phyloP scores from a whole-genome alignment of 2,888 invertebrate genomes.

The Bibio marci region DNA sequence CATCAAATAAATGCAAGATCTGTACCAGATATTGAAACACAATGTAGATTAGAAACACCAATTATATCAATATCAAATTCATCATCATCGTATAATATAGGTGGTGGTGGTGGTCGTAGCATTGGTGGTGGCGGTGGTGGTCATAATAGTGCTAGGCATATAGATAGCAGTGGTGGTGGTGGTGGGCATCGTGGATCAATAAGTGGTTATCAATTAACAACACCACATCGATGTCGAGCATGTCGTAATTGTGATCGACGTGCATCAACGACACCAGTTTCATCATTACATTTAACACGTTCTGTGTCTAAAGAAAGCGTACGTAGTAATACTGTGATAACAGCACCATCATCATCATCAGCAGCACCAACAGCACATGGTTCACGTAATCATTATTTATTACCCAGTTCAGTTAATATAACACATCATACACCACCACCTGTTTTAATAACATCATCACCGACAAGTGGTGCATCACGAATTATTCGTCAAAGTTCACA shows the following conservation, averaged over 20 bases:
- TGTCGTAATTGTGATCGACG: constrained; percentile 57
- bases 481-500: constrained; percentile 54
- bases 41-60: constrained; percentile 36
- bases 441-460: constrained; percentile 51
- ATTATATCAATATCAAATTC: constrained; percentile 33
- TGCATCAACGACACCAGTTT: constrained; percentile 63
- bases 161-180: constrained; percentile 1
- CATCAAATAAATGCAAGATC: constrained; percentile 15
- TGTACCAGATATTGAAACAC: constrained; percentile 34
- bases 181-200: constrained; percentile 40
- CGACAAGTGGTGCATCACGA: constrained; percentile 40
- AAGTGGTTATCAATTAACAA: constrained; percentile 46
- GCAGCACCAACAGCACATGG: constrained; percentile 13
- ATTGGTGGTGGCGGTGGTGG: constrained; percentile 1
- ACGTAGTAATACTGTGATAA: constrained; percentile 31
- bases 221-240: constrained; percentile 43
- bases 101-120: neutral
- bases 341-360: constrained; percentile 35
- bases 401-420: constrained; percentile 1
- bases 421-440: constrained; percentile 37
- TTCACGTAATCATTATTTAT: neutral
- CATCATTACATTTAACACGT: constrained; percentile 59
- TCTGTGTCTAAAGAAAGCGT: constrained; percentile 73
- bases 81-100: constrained; percentile 5
- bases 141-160: constrained; percentile 4